Percentiles rank a stretch among this genome's conserved stretches.
These are phyloP conservation scores for Prosopocoilus inquinatus DNA, from an alignment of 2,888 invertebrate genomes.

Conservation along the genomic window DNA sequence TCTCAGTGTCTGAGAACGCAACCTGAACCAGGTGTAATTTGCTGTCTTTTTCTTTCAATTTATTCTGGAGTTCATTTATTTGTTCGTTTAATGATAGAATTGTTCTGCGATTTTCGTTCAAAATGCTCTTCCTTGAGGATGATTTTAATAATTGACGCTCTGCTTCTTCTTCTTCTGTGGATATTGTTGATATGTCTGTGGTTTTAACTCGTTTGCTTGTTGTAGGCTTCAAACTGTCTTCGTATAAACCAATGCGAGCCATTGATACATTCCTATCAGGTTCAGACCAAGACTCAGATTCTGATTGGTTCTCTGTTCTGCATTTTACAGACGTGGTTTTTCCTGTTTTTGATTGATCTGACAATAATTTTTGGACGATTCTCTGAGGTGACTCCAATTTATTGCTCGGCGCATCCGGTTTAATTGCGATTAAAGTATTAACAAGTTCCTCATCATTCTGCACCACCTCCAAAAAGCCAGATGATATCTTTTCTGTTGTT, in stretches of 20 bases:
- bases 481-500: slow-evolving; percentile 2
- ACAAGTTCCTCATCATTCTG: slow-evolving; percentile 29
- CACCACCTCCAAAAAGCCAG: slow-evolving; percentile 17
- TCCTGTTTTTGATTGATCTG: slow-evolving; percentile 19
- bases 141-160: slow-evolving; percentile 16
- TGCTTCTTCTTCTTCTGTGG: slow-evolving; percentile 41
- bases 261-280: slow-evolving; percentile 79
- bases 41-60: slow-evolving; percentile 50
- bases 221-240: slow-evolving; percentile 38
- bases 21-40: slow-evolving; percentile 35
- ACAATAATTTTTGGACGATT: slow-evolving; percentile 23
- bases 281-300: slow-evolving; percentile 86
- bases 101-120: slow-evolving; percentile 35
- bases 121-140: slow-evolving; percentile 25
- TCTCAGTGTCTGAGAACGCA: slow-evolving; percentile 1
- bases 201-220: neutral
- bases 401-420: slow-evolving; percentile 18
- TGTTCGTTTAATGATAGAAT: slow-evolving; percentile 47
- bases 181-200: slow-evolving; percentile 31
- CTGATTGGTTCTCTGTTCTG: slow-evolving; percentile 52
- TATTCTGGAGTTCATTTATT: slow-evolving; percentile 48
- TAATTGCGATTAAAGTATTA: slow-evolving; percentile 23
- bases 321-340: slow-evolving; percentile 35
- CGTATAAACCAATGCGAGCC: slow-evolving; percentile 71
- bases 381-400: slow-evolving; percentile 23